A percentile compares a stretch with the other conserved stretches of the same genome.
Conservation (phyloP, 2,797 vertebrate species). For the Enteromius paludinosus region DNA sequence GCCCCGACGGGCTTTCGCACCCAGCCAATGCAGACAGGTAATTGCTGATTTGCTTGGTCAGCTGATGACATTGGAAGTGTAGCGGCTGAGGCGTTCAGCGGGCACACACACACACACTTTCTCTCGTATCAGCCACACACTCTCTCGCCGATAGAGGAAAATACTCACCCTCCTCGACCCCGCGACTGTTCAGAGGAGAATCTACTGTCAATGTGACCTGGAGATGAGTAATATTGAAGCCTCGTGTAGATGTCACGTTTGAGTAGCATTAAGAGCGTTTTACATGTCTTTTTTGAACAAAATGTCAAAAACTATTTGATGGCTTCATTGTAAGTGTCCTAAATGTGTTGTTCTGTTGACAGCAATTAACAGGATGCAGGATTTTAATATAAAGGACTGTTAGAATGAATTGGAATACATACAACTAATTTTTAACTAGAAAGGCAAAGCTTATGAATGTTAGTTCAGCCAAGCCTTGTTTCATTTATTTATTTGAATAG, state of each 20-base stretch:
- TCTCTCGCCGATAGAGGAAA: slow-evolving; percentile 50
- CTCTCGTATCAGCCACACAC: slow-evolving; percentile 51
- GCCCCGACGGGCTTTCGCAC: slow-evolving; percentile 79
- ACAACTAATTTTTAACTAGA: background rate
- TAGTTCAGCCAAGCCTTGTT: background rate
- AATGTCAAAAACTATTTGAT: background rate
- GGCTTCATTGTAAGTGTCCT: background rate
- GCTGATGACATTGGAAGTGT: slow-evolving; percentile 71
- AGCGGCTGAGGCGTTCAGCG: slow-evolving; percentile 61
- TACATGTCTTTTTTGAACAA: background rate
- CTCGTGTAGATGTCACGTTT: slow-evolving; percentile 3
- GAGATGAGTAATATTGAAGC: slow-evolving; percentile 26
- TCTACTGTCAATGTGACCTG: slow-evolving; percentile 13
- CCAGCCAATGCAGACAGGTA: slow-evolving; percentile 77
- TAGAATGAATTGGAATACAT: background rate
- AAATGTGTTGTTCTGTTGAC: background rate
- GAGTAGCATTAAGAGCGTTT: background rate
- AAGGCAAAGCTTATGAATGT: background rate
- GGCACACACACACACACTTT: slow-evolving; percentile 59
- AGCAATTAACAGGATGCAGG: background rate
- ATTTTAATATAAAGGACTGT: background rate
- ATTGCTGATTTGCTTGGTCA: slow-evolving; percentile 80
- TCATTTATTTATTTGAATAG: background rate
- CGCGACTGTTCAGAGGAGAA: slow-evolving; percentile 15
- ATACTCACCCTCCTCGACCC: slow-evolving; percentile 38